phyloP scores from a whole-genome alignment of 2,113 vertebrate species.

The Bufo gargarizans region DNA sequence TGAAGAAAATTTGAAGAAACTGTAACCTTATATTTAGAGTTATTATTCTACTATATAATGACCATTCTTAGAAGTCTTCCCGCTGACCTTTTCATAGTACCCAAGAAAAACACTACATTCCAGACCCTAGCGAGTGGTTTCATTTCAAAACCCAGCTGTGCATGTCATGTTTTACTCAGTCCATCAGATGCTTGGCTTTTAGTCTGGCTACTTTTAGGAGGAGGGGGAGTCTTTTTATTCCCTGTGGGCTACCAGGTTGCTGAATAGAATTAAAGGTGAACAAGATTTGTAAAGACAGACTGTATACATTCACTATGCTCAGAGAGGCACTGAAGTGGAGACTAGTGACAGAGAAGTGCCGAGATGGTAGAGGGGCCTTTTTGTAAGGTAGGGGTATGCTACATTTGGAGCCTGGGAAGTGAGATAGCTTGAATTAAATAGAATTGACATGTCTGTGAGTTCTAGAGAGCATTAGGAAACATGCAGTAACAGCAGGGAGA shows the following conservation, averaged over 20 bases:
- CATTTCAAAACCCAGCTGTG: constrained; percentile 40
- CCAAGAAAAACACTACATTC: not conserved
- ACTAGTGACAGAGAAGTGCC: constrained; percentile 44
- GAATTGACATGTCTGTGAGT: constrained; percentile 51
- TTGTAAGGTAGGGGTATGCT: constrained; percentile 22
- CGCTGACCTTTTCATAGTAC: constrained; percentile 15
- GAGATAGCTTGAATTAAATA: constrained; percentile 40
- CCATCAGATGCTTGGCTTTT: constrained; percentile 34
- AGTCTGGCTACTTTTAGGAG: not conserved
- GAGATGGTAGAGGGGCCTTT: constrained; percentile 32
- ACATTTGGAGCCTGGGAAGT: constrained; percentile 7
- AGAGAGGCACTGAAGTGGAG: constrained; percentile 52
- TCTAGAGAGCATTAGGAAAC: constrained; percentile 52
- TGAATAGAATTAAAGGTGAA: constrained; percentile 35
- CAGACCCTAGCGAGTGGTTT: constrained; percentile 4
- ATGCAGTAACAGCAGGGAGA: constrained; percentile 37
- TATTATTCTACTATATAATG: not conserved
- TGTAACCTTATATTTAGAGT: not conserved
- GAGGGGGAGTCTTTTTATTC: not conserved
- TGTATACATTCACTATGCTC: constrained; percentile 48
- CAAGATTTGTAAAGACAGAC: constrained; percentile 54
- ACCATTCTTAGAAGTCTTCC: not conserved
- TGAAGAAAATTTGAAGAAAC: not conserved
- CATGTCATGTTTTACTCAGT: constrained; percentile 44
- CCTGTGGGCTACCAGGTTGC: constrained; percentile 20